Evolutionary conservation across 1,140 invertebrate genomes (phyloP).

Genomic region (Triops cancriformis): DNA sequence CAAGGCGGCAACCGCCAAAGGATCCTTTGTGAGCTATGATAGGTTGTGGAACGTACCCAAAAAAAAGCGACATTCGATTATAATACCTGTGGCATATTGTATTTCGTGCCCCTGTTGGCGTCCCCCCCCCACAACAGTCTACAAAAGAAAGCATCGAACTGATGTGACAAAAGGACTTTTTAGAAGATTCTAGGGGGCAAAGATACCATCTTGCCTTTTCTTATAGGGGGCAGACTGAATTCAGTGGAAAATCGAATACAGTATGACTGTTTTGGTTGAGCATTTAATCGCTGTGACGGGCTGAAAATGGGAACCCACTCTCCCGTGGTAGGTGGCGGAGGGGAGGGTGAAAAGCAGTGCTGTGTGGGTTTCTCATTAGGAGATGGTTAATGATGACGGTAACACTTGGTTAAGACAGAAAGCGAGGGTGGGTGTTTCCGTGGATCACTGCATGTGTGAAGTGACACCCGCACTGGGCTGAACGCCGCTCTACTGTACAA

Average conservation of each 20-base stretch:
- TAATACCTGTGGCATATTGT: conserved; percentile 14
- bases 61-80: not conserved
- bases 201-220: not conserved
- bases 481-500: no score
- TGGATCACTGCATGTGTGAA: not conserved
- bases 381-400: conserved; percentile 5
- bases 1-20: not conserved
- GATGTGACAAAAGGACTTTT: not conserved
- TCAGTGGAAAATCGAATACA: no score
- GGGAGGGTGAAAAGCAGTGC: not conserved
- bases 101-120: not conserved
- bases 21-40: conserved; percentile 6
- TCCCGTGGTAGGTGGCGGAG: not conserved
- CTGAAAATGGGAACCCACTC: no score
- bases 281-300: no score
- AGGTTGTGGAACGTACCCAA: not conserved
- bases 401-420: not conserved
- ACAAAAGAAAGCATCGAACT: not conserved
- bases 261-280: no score
- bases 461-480: not conserved
- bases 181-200: not conserved
- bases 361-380: conserved; percentile 5
- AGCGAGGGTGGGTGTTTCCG: not conserved
- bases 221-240: no score
- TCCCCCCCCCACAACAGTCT: not conserved